These are phyloP conservation scores for Arnoldichthys spilopterus DNA, from an alignment of 2,797 vertebrate genomes.

Conservation along the genomic window DNA sequence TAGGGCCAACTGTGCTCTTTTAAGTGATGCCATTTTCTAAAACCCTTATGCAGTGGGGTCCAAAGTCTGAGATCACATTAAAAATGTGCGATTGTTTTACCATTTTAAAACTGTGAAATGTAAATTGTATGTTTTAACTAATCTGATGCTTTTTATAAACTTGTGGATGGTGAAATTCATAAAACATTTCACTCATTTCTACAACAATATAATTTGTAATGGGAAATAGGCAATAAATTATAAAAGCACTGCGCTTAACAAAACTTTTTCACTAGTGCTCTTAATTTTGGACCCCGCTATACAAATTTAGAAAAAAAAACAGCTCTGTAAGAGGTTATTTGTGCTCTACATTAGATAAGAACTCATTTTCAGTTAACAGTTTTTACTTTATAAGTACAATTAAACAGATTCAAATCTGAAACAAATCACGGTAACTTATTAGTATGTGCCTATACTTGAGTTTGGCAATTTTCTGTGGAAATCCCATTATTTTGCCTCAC, in stretches of 20 bases:
- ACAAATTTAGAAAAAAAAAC: background rate
- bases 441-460: background rate
- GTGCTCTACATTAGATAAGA: slow-evolving; percentile 2
- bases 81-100: no score
- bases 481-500: background rate
- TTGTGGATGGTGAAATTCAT: no score
- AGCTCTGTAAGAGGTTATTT: background rate
- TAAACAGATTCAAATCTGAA: background rate
- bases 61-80: no score
- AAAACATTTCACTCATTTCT: no score
- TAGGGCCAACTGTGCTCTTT: background rate
- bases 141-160: no score
- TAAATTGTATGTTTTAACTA: no score
- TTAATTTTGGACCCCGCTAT: no score
- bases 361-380: slow-evolving; percentile 6
- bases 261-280: no score
- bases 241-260: no score
- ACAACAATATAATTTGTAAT: no score
- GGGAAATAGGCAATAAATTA: no score
- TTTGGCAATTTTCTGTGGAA: slow-evolving; percentile 7
- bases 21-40: background rate
- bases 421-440: background rate
- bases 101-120: no score
- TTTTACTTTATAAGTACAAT: background rate
- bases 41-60: background rate